phyloP scores from a whole-genome alignment of 2,888 invertebrate species.

The Dynastes maya region DNA sequence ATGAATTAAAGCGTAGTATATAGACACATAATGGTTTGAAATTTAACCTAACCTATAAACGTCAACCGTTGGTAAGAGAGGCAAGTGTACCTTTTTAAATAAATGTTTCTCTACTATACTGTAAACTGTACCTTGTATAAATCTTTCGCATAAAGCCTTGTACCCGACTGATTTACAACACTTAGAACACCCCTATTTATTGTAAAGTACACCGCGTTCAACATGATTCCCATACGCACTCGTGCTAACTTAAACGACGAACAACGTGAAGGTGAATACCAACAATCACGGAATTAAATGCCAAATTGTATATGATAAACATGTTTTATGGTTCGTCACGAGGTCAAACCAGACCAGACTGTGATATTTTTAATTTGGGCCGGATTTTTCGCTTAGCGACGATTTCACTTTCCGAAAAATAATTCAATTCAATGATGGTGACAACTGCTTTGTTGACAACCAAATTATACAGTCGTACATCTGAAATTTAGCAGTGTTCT shows the following conservation, averaged over 20 bases:
- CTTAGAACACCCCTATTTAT: constrained; percentile 54
- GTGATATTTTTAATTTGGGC: constrained; percentile 30
- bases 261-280: not conserved
- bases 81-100: not conserved
- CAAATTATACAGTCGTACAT: too few species aligned
- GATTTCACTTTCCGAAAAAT: not conserved
- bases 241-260: constrained; percentile 41
- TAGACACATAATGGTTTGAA: not conserved
- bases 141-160: constrained; percentile 50
- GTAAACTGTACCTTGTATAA: constrained; percentile 55
- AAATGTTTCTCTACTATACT: not conserved
- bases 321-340: constrained; percentile 12
- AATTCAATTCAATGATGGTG: too few species aligned
- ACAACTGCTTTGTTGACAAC: too few species aligned
- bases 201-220: constrained; percentile 54
- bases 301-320: constrained; percentile 17
- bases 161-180: constrained; percentile 53
- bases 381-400: not conserved
- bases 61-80: constrained; percentile 22
- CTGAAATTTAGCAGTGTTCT: too few species aligned
- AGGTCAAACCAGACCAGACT: constrained; percentile 31
- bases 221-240: constrained; percentile 51
- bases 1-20: not conserved
- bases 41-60: constrained; percentile 40
- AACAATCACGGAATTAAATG: constrained; percentile 18